Evolutionary conservation across 2,888 invertebrate species (phyloP).

Genomic region (Drosophila percnosoma): DNA sequence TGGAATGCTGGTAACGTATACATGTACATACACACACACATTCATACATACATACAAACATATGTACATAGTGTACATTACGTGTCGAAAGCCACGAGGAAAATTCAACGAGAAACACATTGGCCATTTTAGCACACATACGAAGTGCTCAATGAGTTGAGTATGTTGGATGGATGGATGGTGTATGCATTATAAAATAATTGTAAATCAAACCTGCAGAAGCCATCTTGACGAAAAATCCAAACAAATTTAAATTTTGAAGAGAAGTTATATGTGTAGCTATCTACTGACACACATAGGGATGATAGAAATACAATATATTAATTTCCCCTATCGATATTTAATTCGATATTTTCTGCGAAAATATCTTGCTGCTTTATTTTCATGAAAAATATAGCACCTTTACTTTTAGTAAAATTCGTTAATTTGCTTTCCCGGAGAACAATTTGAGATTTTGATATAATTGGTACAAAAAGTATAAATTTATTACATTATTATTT

Average conservation of each 20-base stretch:
- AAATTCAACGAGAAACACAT: background rate
- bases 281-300: constrained; percentile 42
- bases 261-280: constrained; percentile 53
- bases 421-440: background rate
- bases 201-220: constrained; percentile 88
- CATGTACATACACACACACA: background rate
- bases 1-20: constrained; percentile 4
- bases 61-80: constrained; percentile 36
- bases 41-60: constrained; percentile 10
- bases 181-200: constrained; percentile 4
- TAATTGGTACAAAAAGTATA: background rate
- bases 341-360: background rate
- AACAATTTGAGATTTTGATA: background rate
- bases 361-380: background rate
- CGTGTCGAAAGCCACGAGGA: constrained; percentile 63
- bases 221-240: constrained; percentile 88
- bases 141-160: background rate
- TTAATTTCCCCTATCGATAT: constrained; percentile 29
- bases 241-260: constrained; percentile 73
- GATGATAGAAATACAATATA: constrained; percentile 21
- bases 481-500: background rate
- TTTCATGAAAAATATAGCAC: background rate
- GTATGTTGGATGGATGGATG: background rate
- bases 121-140: background rate
- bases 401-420: background rate